Evolutionary conservation across 2,888 invertebrate species (phyloP).

Genomic region (Hirtodrosophila alboralis): DNA sequence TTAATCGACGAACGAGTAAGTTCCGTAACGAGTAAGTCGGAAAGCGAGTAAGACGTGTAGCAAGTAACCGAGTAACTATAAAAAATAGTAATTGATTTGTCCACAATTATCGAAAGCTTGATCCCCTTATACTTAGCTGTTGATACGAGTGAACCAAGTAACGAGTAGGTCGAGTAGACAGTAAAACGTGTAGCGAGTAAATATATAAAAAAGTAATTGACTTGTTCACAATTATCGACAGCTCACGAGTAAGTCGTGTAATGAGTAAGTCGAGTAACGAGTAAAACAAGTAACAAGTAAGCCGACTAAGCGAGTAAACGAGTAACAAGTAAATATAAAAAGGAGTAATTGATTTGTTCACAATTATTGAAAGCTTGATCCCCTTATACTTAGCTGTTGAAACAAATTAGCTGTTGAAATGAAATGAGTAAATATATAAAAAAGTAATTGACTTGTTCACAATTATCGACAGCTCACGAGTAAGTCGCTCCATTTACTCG

Average conservation of each 20-base stretch:
- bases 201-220: too few relatives aligned
- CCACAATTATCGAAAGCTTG: not conserved
- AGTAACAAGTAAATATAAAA: too few relatives aligned
- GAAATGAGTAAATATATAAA: too few relatives aligned
- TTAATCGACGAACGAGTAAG: not conserved
- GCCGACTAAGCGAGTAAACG: not conserved
- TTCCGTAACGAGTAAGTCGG: not conserved
- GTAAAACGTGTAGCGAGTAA: too few relatives aligned
- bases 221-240: not conserved
- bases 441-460: too few relatives aligned
- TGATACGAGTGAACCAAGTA: not conserved
- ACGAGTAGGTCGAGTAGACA: not conserved
- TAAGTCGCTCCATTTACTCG: too few relatives aligned
- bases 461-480: not conserved
- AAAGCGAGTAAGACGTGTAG: not conserved
- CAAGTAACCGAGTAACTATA: not conserved
- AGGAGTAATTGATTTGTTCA: not conserved
- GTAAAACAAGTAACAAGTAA: not conserved
- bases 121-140: too few relatives aligned
- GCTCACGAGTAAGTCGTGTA: not conserved
- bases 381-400: too few relatives aligned
- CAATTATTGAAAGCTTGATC: not conserved
- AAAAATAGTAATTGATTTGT: too few relatives aligned
- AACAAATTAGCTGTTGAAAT: not conserved
- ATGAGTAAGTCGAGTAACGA: not conserved